Percentiles rank a stretch among this genome's conserved stretches.
Conservation (phyloP, 1,140 invertebrate genomes). For the Brachionus rotundiformis region DNA sequence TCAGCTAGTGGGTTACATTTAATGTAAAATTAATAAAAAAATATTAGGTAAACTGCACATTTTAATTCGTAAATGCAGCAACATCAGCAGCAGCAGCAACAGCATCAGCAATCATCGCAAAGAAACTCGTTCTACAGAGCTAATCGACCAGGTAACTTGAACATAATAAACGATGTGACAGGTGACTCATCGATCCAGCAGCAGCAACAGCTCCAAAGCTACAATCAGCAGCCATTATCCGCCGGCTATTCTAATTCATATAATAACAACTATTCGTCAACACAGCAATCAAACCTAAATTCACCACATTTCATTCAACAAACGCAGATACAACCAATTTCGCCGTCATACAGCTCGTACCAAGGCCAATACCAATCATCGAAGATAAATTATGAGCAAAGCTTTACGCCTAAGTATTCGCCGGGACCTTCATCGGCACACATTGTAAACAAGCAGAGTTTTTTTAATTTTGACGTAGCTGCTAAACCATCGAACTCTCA, state of each 20-base stretch:
- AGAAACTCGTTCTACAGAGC: slow-evolving; percentile 47
- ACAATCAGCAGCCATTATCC: slow-evolving; percentile 45
- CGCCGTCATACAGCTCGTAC: slow-evolving; percentile 7
- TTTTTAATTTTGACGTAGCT: slow-evolving; percentile 47
- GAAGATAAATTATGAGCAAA: slow-evolving; percentile 24
- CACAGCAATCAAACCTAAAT: slow-evolving; percentile 31
- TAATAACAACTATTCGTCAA: slow-evolving; percentile 22
- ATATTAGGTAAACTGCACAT: slow-evolving; percentile 19
- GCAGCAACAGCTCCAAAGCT: not conserved
- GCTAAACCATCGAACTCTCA: not conserved
- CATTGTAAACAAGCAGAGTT: slow-evolving; percentile 5
- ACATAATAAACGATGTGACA: slow-evolving; percentile 36
- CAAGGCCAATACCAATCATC: not conserved
- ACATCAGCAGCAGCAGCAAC: not conserved
- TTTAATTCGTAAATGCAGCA: not conserved
- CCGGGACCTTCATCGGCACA: slow-evolving; percentile 42
- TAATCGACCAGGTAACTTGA: slow-evolving; percentile 51
- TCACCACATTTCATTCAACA: slow-evolving; percentile 38
- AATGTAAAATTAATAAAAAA: slow-evolving; percentile 1
- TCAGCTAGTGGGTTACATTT: not conserved
- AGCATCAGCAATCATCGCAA: slow-evolving; percentile 2
- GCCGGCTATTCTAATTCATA: not conserved
- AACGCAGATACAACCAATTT: not conserved
- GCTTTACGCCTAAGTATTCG: slow-evolving; percentile 48
- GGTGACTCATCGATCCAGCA: slow-evolving; percentile 38